These are phyloP conservation scores for Myoxocephalus aenaeus DNA, from an alignment of 2,797 vertebrate genomes.

Conservation along the genomic window DNA sequence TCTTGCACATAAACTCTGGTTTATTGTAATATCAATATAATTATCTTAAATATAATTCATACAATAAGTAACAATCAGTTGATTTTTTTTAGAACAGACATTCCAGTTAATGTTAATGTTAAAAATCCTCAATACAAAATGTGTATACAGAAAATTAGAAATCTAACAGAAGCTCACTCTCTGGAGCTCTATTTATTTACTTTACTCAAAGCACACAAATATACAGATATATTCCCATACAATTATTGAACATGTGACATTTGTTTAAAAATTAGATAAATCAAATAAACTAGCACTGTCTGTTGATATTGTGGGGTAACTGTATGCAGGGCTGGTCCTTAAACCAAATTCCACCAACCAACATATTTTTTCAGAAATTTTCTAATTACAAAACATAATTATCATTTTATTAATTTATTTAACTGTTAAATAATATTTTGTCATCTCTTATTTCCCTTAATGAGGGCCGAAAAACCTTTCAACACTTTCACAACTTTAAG, in stretches of 20 bases:
- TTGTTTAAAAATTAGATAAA: conserved; percentile 28
- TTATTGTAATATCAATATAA: conserved; percentile 50
- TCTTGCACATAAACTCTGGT: conserved; percentile 12
- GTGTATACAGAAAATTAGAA: conserved; percentile 9
- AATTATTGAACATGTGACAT: not conserved
- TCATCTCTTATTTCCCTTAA: not conserved
- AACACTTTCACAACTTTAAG: not conserved
- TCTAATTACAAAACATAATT: not conserved
- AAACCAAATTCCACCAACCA: not conserved
- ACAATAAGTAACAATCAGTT: conserved; percentile 25
- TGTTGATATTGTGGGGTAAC: not conserved
- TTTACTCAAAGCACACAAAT: conserved; percentile 20
- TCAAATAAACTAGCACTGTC: conserved; percentile 1
- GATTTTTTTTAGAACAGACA: conserved; percentile 7
- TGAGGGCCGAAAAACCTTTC: not conserved
- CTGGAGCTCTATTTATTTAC: conserved; percentile 14
- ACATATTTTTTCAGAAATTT: not conserved
- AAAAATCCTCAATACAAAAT: conserved; percentile 39
- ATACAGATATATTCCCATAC: conserved; percentile 1
- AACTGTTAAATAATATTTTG: conserved; percentile 4
- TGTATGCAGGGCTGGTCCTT: not conserved
- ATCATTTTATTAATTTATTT: conserved; percentile 2
- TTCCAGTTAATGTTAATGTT: conserved; percentile 25
- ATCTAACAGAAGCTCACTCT: not conserved
- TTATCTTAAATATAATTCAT: conserved; percentile 42